These are phyloP conservation scores for Dicerorhinus sumatrensis DNA, from an alignment of 2,113 vertebrate genomes.

Conservation along the genomic window DNA sequence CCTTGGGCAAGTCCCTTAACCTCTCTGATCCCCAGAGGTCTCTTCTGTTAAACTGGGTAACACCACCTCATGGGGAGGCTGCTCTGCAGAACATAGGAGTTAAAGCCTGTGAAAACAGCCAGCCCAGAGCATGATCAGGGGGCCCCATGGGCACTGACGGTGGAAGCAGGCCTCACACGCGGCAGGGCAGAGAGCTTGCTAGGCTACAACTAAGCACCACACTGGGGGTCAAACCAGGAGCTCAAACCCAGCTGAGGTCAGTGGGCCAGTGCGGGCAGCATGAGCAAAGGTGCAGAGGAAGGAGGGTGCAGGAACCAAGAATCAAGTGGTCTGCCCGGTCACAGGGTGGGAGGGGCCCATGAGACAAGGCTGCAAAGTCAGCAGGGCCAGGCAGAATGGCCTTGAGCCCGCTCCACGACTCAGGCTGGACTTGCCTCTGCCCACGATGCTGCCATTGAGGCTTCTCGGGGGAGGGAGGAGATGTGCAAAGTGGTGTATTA, in stretches of 20 bases:
- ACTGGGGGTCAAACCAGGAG: background rate
- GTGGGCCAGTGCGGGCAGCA: background rate
- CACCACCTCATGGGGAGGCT: background rate
- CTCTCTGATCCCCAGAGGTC: background rate
- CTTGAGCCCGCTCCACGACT: background rate
- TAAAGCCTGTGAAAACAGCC: background rate
- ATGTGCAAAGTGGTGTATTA: conserved; percentile 16
- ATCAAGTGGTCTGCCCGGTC: background rate
- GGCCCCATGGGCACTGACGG: background rate
- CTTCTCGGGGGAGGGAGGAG: background rate
- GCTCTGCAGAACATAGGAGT: background rate
- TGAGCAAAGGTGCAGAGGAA: background rate
- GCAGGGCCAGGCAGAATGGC: background rate
- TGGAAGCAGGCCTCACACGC: background rate
- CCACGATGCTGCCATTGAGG: background rate
- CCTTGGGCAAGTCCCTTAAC: background rate
- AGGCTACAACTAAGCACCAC: background rate
- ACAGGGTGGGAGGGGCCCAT: background rate
- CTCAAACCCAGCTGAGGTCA: background rate
- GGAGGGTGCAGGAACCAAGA: background rate
- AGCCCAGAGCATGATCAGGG: background rate
- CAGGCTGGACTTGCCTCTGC: conserved; percentile 10
- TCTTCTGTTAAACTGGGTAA: background rate
- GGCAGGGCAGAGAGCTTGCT: background rate
- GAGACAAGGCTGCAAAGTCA: background rate